Evolutionary conservation across 1,140 invertebrate genomes (phyloP), one percentile per base, ranked within the genome.

Genomic region (Oryctes rhinoceros): DNA sequence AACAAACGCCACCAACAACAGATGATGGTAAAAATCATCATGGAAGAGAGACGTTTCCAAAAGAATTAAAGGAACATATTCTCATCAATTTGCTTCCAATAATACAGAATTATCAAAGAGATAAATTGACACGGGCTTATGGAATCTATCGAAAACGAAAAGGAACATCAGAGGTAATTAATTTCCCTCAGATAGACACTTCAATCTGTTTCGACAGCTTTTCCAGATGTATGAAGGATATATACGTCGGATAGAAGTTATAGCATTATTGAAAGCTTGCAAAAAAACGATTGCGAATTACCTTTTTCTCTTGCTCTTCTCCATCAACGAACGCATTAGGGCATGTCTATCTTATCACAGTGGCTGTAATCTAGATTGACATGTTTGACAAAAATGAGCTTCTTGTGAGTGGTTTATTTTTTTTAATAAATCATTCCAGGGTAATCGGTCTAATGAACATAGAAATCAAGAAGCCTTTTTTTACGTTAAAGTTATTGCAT

Each of bases 261-360:
- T 5, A 9, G 35, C 24, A 24, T 71, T 37, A 71, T 30, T 35
- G 65, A 35, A 71, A 71, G 9, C 18, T 24, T 13, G 11, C 5
- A 9, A 30, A 71, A 24, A 71, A 37, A 71, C n/a, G 65, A 71
- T 71, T 15, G 65, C 65, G 18, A 71, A 20, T 35, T 24, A 71
- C 30, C 18, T 71, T 24, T 71, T 62, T 15, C 35, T 30, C 24
- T 11, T 35, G 18, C 35, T 24, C 9, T 5, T 71, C 35, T 71
- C 24, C 65, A 71, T 71, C 65, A 71, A 71, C 30, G 18, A 71
- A 24, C 35, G 35, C 65, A 71, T 71, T 71, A 71, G 37, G 24
- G 24, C 9, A 24, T 35, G 30, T 35, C 39, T 10, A 20, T 37
- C 65, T 20, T 71, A 24, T 71, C 65, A 24, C 15, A 71, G 65